A percentile compares a stretch with the other conserved stretches of the same genome.
These are phyloP conservation scores for Apodemia zela DNA, from an alignment of 2,888 invertebrate species.

Conservation along the genomic window DNA sequence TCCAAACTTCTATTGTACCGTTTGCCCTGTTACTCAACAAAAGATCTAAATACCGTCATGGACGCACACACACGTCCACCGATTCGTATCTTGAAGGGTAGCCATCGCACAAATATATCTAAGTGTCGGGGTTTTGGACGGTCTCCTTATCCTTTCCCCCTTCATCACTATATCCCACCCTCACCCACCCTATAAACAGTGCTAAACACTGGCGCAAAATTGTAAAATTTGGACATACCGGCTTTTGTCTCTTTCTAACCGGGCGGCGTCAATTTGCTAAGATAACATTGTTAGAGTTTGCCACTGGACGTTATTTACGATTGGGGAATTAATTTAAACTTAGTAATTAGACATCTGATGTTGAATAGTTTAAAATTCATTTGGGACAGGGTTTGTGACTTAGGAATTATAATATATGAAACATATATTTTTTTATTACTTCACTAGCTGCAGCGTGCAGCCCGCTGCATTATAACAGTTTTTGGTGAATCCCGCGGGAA, in stretches of 20 bases:
- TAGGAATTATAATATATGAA: not conserved
- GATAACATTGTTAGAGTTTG: conserved; percentile 58
- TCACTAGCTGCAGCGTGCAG: too few species aligned
- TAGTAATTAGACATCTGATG: conserved; percentile 47
- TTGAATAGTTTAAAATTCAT: conserved; percentile 30
- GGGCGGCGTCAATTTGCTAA: conserved; percentile 66
- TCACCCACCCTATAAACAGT: conserved; percentile 64
- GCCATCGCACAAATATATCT: conserved; percentile 67
- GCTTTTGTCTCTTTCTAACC: conserved; percentile 54
- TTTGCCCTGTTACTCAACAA: conserved; percentile 55
- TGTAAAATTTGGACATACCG: conserved; percentile 63
- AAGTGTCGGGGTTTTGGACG: conserved; percentile 62
- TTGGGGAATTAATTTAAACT: conserved; percentile 55
- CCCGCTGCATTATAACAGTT: too few species aligned
- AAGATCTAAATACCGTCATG: conserved; percentile 56
- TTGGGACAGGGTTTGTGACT: not conserved
- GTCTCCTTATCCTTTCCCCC: conserved; percentile 67
- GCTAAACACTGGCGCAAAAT: conserved; percentile 71
- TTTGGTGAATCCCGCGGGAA: too few species aligned
- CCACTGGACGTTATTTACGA: conserved; percentile 52
- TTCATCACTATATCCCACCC: conserved; percentile 58
- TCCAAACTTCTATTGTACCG: conserved; percentile 29
- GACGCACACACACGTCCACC: conserved; percentile 47
- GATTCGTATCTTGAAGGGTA: conserved; percentile 62
- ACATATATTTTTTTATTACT: too few species aligned